Base-by-base conservation (phyloP, 2,113 vertebrate genomes). In the Aythya baeri region DNA sequence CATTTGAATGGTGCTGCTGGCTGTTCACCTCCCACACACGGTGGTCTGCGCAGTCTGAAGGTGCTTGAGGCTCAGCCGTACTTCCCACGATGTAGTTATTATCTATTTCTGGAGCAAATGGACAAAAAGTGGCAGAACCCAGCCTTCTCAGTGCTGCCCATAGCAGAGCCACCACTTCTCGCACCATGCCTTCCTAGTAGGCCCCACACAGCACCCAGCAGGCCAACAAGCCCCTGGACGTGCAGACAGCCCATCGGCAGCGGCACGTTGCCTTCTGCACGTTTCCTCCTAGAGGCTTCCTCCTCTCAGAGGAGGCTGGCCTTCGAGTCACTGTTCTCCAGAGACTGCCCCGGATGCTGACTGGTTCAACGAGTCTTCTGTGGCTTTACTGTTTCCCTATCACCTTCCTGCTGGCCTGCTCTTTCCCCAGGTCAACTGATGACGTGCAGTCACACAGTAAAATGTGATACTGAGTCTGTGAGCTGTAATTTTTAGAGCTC, bases 121-220 rank as follows among this genome's bases (percentile, higher is more conserved):
- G n/a, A 13, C 66, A 67, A 25, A 58, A 71, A 1, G 14, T 1
- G 8, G 29, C 4, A 21, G 55, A 41, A 52, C 3, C 1, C 57
- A 29, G 36, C 9, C 41, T 26, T 31, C 0, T 0, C 23, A 49
- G 65, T 4, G 0, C 25, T 14, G 41, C 46, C 66, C n/a, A 3
- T 1, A 13, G 66, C 13, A 3, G 4, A 20, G 17, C 26, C 6
- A 23, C 17, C 54, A 3, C 49, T 34, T 67, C 52, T 52, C 29
- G 2, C 3, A 1, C 55, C 54, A 22, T 6, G 1, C 26, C 32
- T 58, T 9, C 29, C 57, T 41, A n/a, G 34, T 27, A 43, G 50
- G 11, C 34, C 15, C 38, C 29, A 6, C 0, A 4, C n/a, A 20
- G 36, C 29, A 46, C 34, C 38, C 18, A 6, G 8, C 17, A 29